Evolutionary conservation across 2,888 invertebrate genomes (phyloP).

Genomic region (Bugulina stolonifera): DNA sequence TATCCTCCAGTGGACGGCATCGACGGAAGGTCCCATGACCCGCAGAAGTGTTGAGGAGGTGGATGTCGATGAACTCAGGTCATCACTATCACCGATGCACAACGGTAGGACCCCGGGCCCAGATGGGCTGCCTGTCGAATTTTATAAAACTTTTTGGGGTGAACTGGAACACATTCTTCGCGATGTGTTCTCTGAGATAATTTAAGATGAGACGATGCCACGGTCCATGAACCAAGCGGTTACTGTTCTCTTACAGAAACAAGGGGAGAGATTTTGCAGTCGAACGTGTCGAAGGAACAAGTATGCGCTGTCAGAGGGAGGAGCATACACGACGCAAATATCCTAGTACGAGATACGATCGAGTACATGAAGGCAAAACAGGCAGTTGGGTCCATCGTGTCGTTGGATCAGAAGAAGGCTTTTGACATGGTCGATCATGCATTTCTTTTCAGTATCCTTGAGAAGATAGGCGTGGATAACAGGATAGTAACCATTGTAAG

Average conservation of each 20-base stretch:
- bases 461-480: neutral
- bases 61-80: neutral
- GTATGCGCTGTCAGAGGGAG: neutral
- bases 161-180: neutral
- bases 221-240: neutral
- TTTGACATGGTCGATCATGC: slow-evolving; percentile 11
- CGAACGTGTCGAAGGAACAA: neutral
- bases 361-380: neutral
- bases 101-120: neutral
- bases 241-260: neutral
- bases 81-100: neutral
- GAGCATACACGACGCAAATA: neutral
- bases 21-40: no score
- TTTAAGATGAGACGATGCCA: neutral
- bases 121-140: slow-evolving; percentile 11
- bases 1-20: neutral
- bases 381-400: neutral
- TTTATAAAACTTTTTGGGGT: neutral
- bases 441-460: neutral
- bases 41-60: neutral
- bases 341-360: neutral
- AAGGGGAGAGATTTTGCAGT: slow-evolving; percentile 3
- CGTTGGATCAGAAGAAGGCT: slow-evolving; percentile 1
- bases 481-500: neutral
- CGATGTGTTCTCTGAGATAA: neutral